phyloP scores from a whole-genome alignment of 2,113 vertebrate genomes.

The Forbesichthys papilliferus region DNA sequence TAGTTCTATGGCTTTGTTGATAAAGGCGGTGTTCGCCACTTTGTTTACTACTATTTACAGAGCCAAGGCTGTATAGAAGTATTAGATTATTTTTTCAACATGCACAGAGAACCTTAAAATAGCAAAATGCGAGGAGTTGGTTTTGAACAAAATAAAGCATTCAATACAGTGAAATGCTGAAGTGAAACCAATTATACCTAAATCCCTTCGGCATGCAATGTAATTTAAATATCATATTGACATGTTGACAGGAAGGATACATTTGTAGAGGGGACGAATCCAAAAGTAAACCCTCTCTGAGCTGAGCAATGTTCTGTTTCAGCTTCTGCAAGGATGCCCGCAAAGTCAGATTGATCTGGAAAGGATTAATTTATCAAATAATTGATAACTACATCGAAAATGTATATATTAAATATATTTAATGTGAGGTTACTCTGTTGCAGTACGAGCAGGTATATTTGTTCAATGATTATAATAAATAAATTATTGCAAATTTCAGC shows the following conservation, averaged over 20 bases:
- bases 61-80: too few relatives aligned
- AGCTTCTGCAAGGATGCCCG: constrained; percentile 87
- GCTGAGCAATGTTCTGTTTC: constrained; percentile 85
- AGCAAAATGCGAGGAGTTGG: too few relatives aligned
- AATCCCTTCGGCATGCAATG: background rate
- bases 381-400: background rate
- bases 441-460: background rate
- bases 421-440: background rate
- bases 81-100: too few relatives aligned
- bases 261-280: constrained; percentile 83
- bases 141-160: background rate
- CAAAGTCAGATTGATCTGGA: constrained; percentile 88
- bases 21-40: too few relatives aligned
- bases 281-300: constrained; percentile 86
- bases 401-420: background rate
- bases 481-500: too few relatives aligned
- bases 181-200: background rate
- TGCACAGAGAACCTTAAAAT: too few relatives aligned
- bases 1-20: too few relatives aligned
- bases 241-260: constrained; percentile 80
- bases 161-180: constrained; percentile 23
- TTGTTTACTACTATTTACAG: too few relatives aligned
- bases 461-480: background rate
- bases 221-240: constrained; percentile 23
- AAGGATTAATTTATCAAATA: constrained; percentile 18